Evolutionary conservation across 23 tunicate genomes (phyloP), one percentile per base, ranked within the genome.

Genomic region (Ciona savignyi): DNA sequence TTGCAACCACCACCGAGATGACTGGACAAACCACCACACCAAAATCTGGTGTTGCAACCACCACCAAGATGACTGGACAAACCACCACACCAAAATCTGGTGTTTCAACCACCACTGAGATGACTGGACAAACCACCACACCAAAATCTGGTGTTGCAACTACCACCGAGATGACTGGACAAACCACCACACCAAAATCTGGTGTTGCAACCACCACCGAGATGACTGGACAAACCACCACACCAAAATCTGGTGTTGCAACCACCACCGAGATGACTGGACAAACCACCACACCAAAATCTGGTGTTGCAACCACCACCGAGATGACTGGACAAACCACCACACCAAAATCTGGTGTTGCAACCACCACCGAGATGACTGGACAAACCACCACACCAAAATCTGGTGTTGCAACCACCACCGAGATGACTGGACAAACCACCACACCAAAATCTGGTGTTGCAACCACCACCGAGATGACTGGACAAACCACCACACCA

Each of bases 1-100:
- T n/a, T n/a, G n/a, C 73, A 32, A 68, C 73, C 23, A 26, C 71
- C 9, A 49, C 77, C 20, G 70, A 35, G 34, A 22, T 28, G 22
- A 78, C 1, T 2, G 76, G 68, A 34, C 56, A 29, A 26, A 60
- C 76, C 31, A 79, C 83, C 51, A 83, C 71, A 4, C 32, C 81
- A 6, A 60, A 3, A 35, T 29, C 60, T 26, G 79, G 34, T 11
- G 27, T 35, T n/a, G 61, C 69, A 42, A 48, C 76, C 74, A 79
- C 83, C 51, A 60, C 83, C n/a, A 35, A 26, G 35, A 34, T 42
- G 56, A 27, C 34, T 30, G 76, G 83, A 25, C 29, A 23, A 19
- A 32, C 70, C 25, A 82, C 87, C 66, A 82, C 80, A 1, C 29
- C 76, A 19, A 48, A 28, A 65, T 75, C 67, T 81, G 79, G 74